Evolutionary conservation across 1,140 invertebrate species (phyloP), one percentile per base, ranked within the genome.

Genomic region (Lanistes nyassanus): DNA sequence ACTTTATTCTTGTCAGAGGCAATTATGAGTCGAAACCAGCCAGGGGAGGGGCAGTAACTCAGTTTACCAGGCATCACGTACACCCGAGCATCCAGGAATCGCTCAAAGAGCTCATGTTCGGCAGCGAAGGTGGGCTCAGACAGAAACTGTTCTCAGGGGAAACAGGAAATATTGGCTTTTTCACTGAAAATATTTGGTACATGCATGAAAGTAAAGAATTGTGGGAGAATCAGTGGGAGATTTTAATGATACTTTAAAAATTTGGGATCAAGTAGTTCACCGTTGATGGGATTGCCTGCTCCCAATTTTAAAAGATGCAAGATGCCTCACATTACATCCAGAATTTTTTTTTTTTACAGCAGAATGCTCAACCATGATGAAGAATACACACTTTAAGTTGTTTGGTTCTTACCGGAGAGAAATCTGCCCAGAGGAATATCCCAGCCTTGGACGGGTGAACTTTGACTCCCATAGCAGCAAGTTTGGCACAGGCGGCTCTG

Each of bases 361-460:
- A 47, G 1, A 47, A 6, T 47, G 5, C 9, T 47, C 5, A 6
- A 13, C 9, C 42, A 47, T 47, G 42, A 47, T 3, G 1, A 47
- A 47, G 2, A 9, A 47, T 47, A 2, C 0, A 1, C 19, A n/a
- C n/a, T n/a, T n/a, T n/a, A n/a, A 1, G 42, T 16, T 60, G 23
- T 26, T 60, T 60, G 11, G 7, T 42, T 56, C 69, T 37, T 4
- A 80, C 79, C 73, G 58, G 62, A n/a, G 72, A 66, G 47, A 76
- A 67, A 72, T 80, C 62, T 23, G 72, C 67, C 79, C 79, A 80
- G 67, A 76, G 67, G 34, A 80, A 80, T 51, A 77, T 77, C 31
- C 72, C 68, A 47, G 70, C 73, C n/a, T 58, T 55, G 34, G 37
- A 29, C 19, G 65, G 78, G 65, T 76, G 75, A 36, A 79, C 75